Evolutionary conservation across 2,797 vertebrate species (phyloP), one percentile per base, ranked within the genome.

Genomic region (Pipistrellus pygmaeus): DNA sequence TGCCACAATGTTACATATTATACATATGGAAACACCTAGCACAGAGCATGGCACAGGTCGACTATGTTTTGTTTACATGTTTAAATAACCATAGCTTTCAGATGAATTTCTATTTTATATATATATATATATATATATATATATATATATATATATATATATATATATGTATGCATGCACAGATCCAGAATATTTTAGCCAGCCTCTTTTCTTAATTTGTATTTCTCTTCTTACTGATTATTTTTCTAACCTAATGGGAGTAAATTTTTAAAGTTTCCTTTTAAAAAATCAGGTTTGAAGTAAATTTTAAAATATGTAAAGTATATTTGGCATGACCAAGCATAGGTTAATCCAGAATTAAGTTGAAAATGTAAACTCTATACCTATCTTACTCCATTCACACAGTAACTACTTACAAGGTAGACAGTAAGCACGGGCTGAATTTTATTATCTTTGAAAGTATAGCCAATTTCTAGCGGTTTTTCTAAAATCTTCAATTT

Each of bases 221-320:
- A 35, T 87, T 94, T 94, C 20, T 17, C 53, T 88, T 88, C 48
- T 89, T 90, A 93, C 25, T 87, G 60, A 85, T 69, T 93, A 60
- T 35, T 90, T 95, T 62, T 93, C 62, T 75, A 90, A 88, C 48
- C 8, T 93, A 82, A 80, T n/a, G 66, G 17, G 23, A 82, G 88
- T 91, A 89, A 85, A 69, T 8, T 73, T 69, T 48, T 20, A 8
- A 9, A 38, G 13, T 75, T 44, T 55, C 10, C 9, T 57, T 60
- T 25, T 13, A 32, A 25, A 82, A 77, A 81, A 46, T 77, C 46
- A 75, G 21, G 35, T 90, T 80, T 80, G 25, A 84, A 91, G 25
- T 80, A 38, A 66, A 12, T 93, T 91, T 86, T 71, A 84, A 75
- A 48, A 75, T 51, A 48, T 44, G 46, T 9, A 21, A 76, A 81